Conservation (phyloP, 2,113 vertebrate genomes). For the Holacanthus passer region DNA sequence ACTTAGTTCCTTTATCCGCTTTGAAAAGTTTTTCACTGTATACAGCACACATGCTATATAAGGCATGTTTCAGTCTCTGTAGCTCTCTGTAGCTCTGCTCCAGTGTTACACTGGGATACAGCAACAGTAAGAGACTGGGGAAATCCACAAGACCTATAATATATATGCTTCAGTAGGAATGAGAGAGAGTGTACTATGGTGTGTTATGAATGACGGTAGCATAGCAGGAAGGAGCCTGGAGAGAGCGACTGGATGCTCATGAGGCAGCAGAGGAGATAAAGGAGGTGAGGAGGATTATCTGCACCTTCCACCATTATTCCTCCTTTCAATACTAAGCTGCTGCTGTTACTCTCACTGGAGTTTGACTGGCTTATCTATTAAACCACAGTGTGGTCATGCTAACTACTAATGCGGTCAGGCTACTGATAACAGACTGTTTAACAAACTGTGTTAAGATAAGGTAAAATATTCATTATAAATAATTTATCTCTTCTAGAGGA, state of each 20-base stretch:
- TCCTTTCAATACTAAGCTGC: not conserved
- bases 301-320: constrained; percentile 10
- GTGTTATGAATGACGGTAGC: constrained; percentile 11
- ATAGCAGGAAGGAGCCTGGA: not conserved
- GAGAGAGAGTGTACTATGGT: not conserved
- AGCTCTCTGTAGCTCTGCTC: too few relatives aligned
- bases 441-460: not conserved
- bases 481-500: not conserved
- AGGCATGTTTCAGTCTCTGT: not conserved
- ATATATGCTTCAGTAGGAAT: not conserved
- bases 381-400: constrained; percentile 4
- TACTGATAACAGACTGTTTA: not conserved
- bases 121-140: not conserved
- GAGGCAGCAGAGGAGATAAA: constrained; percentile 4
- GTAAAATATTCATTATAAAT: not conserved
- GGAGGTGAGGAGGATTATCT: constrained; percentile 3
- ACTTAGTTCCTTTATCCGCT: not conserved
- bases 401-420: not conserved
- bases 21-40: not conserved
- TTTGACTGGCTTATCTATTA: not conserved
- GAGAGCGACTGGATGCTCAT: not conserved
- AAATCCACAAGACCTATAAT: not conserved
- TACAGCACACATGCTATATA: not conserved
- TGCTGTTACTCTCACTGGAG: not conserved
- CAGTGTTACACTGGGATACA: not conserved